A percentile compares a stretch with the other conserved stretches of the same genome.
Evolutionary conservation across 1,140 invertebrate species (phyloP).

Genomic region (Stegodyphus dumicola): DNA sequence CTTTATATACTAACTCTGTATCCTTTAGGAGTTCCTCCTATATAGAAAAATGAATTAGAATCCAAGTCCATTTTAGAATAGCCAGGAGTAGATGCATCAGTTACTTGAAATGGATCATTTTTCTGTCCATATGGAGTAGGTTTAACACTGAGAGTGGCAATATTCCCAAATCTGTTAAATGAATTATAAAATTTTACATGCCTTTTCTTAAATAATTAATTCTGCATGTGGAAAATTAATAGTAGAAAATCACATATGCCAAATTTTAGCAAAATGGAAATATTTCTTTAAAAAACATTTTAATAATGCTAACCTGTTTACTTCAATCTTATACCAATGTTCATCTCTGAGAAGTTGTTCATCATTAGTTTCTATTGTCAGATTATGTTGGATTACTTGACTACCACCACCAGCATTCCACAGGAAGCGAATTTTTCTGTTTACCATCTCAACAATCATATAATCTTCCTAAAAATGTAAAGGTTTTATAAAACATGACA

Average conservation of each 20-base stretch:
- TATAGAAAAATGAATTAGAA: conserved; percentile 63
- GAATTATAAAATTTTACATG: not conserved
- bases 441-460: conserved; percentile 81
- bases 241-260: no score
- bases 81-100: conserved; percentile 62
- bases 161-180: conserved; percentile 65
- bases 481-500: not conserved
- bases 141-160: conserved; percentile 66
- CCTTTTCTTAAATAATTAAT: no score
- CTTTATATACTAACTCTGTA: conserved; percentile 50
- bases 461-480: conserved; percentile 74
- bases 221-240: no score
- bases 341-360: conserved; percentile 73
- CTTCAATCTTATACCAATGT: conserved; percentile 80
- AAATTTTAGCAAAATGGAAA: no score
- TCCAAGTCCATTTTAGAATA: conserved; percentile 65
- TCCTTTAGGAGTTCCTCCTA: conserved; percentile 64
- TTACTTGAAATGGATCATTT: conserved; percentile 61
- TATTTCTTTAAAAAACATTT: no score
- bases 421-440: conserved; percentile 78
- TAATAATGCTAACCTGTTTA: conserved; percentile 70
- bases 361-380: conserved; percentile 71
- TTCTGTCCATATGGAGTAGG: conserved; percentile 55
- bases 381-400: conserved; percentile 72
- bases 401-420: conserved; percentile 83